Percentiles rank a stretch among this genome's conserved stretches.
Conservation (phyloP, 1,140 invertebrate genomes). For the Hormaphis cornu region DNA sequence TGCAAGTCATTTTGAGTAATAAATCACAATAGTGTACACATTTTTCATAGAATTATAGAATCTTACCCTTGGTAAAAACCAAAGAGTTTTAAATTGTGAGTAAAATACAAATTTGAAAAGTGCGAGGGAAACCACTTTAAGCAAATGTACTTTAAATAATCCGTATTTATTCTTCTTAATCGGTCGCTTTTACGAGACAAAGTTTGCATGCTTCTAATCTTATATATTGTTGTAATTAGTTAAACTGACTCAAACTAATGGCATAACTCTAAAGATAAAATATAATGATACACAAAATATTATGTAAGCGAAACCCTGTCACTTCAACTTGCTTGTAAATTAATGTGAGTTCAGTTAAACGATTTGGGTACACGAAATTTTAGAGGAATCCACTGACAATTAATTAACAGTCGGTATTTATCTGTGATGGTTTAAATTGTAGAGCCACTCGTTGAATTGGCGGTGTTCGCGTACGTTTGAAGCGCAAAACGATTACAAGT, state of each 20-base stretch:
- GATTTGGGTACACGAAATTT: not conserved
- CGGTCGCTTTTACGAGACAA: not conserved
- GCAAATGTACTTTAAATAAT: not conserved
- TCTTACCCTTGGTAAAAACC: no score
- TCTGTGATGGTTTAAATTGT: not conserved
- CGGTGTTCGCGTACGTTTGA: no score
- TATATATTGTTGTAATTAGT: not conserved
- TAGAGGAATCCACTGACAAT: not conserved
- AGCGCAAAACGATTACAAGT: no score
- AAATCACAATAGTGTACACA: no score
- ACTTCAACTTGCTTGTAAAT: not conserved
- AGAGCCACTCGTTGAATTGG: no score
- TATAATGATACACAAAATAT: conserved; percentile 11
- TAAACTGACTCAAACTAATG: conserved; percentile 1
- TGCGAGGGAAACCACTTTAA: no score
- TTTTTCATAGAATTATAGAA: no score
- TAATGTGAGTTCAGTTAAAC: not conserved
- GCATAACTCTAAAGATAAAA: conserved; percentile 1
- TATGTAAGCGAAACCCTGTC: conserved; percentile 2
- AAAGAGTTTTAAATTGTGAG: no score
- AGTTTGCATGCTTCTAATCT: not conserved
- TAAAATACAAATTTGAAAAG: not conserved
- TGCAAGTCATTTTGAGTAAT: no score
- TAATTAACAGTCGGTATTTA: not conserved
- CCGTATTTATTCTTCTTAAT: not conserved